Evolutionary conservation across 2,797 vertebrate species (phyloP).

Genomic region (Aeoliscus strigatus): DNA sequence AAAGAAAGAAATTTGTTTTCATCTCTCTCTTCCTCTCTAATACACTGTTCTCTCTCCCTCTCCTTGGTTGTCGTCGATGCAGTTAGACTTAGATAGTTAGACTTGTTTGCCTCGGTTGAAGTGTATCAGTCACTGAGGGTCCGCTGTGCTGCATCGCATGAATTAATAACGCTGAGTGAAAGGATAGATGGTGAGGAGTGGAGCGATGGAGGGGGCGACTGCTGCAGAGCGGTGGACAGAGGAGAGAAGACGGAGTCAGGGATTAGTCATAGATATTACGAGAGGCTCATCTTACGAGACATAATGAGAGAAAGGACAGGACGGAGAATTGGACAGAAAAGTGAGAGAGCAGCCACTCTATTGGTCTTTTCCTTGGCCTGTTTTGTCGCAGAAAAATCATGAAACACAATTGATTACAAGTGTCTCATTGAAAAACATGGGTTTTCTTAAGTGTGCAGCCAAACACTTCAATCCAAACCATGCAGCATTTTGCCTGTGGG

Average conservation of each 20-base stretch:
- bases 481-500: conserved; percentile 23
- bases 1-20: too few relatives aligned
- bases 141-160: conserved; percentile 59
- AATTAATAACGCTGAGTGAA: conserved; percentile 62
- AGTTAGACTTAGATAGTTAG: conserved; percentile 63
- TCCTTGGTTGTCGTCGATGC: too few relatives aligned
- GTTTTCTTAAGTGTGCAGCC: conserved; percentile 58
- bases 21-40: too few relatives aligned
- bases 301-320: conserved; percentile 37
- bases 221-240: conserved; percentile 27
- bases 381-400: conserved; percentile 56
- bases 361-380: conserved; percentile 28
- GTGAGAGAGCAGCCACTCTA: too few relatives aligned
- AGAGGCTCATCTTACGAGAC: conserved; percentile 28
- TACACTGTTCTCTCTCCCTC: too few relatives aligned
- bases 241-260: conserved; percentile 24
- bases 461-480: conserved; percentile 46
- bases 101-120: conserved; percentile 72
- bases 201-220: conserved; percentile 21
- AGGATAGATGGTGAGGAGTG: conserved; percentile 21
- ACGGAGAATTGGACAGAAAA: too few relatives aligned
- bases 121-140: conserved; percentile 64
- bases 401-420: conserved; percentile 64
- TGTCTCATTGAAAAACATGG: conserved; percentile 71
- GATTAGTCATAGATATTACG: conserved; percentile 40